Evolutionary conservation across 2,797 vertebrate species (phyloP), one percentile per base, ranked within the genome.

Genomic region (Schizothorax lantsangensis): DNA sequence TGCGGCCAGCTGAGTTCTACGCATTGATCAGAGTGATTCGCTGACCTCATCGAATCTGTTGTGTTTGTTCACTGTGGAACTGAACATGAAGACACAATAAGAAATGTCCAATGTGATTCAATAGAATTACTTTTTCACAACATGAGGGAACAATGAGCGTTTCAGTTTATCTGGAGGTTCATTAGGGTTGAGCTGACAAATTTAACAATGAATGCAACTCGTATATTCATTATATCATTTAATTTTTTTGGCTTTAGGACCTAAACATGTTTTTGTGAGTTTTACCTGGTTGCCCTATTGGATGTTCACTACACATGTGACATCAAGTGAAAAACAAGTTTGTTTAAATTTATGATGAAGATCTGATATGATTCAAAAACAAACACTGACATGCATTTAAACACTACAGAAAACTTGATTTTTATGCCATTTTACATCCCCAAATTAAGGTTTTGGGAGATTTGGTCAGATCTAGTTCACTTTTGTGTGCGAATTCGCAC

Each of bases 81-180:
- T 66, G 21, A 68, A 81, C 62, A 49, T 81, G 17, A 68, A 81
- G 40, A 45, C 43, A 62, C 36, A 49, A 30, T 47, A 68, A 47
- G 49, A 68, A 47, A 21, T 49, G 43, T 11, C 47, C 5, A 21
- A 36, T 12, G 47, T 40, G 52, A 79, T 79, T 40, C 23, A 78
- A 38, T 38, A 30, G 1, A 77, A 54, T 54, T 7, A 19, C 30
- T 23, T 21, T 33, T 79, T 15, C 21, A 54, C 36, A 59, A 26
- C 6, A 79, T n/a, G 52, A 59, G 74, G 19, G 47, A 54, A 23
- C 36, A 40, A 9, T n/a, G 33, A 79, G 33, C 1, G 21, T 12
- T n/a, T 78, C 6, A n/a, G 33, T 17, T 79, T 26, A 59, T 40
- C 11, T n/a, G 0, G 36, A 15, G 14, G 30, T 52, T 52, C 21